Percentiles rank a stretch among this genome's conserved stretches.
These are phyloP conservation scores for Mus spretus DNA, from an alignment of 2,797 vertebrate genomes.

Conservation along the genomic window DNA sequence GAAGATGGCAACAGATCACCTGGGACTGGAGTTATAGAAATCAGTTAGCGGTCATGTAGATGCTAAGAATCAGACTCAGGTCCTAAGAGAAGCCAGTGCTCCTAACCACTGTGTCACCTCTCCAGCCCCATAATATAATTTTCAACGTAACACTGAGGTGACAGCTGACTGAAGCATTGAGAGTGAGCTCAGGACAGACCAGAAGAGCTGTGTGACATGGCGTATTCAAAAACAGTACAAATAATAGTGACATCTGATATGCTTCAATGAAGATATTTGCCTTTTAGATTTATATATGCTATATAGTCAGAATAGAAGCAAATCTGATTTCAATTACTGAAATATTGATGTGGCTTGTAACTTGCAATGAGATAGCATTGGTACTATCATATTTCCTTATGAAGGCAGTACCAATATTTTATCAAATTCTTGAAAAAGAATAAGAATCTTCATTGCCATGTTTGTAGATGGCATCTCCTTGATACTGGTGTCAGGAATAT, in stretches of 20 bases:
- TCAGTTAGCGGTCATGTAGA: neutral
- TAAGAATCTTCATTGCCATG: neutral
- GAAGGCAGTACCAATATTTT: neutral
- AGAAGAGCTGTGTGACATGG: neutral
- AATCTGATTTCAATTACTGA: constrained; percentile 30
- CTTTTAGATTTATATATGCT: constrained; percentile 12
- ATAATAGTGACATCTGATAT: neutral
- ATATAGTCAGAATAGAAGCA: neutral
- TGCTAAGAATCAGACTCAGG: neutral
- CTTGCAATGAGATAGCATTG: neutral
- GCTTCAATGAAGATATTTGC: neutral
- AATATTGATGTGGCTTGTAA: constrained; percentile 13
- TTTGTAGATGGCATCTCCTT: neutral
- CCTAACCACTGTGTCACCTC: neutral
- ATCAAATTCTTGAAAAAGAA: constrained; percentile 13
- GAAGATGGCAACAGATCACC: neutral
- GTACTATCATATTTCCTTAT: neutral
- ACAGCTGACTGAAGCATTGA: constrained; percentile 10
- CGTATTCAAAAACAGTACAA: constrained; percentile 15
- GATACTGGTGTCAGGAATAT: neutral
- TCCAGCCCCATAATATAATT: neutral
- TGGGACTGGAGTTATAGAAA: neutral
- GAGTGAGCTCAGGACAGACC: neutral
- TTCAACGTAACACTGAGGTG: constrained; percentile 19
- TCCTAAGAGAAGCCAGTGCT: neutral